Percentiles rank a stretch among this genome's conserved stretches.
phyloP scores from a whole-genome alignment of 2,888 invertebrate genomes.

The Gisinianus flammeolus region DNA sequence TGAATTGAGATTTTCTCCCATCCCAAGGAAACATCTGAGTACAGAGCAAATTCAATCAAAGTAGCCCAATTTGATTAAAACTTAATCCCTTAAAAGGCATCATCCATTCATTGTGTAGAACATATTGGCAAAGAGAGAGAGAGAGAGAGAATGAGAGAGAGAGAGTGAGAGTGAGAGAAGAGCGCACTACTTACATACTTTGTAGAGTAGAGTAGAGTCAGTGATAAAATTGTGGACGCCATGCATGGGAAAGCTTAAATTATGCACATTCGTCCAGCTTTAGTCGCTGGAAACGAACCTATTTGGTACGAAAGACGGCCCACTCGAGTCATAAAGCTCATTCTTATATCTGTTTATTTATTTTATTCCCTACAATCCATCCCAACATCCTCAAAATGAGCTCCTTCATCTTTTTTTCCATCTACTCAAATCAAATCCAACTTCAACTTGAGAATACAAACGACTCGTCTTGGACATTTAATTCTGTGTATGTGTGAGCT shows the following conservation, averaged over 20 bases:
- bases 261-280: conserved; percentile 31
- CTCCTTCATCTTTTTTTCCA: not conserved
- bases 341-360: not conserved
- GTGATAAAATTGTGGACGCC: conserved; percentile 20
- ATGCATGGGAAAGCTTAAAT: conserved; percentile 37
- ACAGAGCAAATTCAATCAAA: conserved; percentile 53
- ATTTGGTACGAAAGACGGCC: not conserved
- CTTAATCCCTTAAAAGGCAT: conserved; percentile 56
- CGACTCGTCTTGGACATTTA: too few relatives aligned
- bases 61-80: conserved; percentile 56
- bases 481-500: too few relatives aligned
- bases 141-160: too few relatives aligned
- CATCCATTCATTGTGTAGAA: conserved; percentile 33
- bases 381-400: not conserved
- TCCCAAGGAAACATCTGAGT: conserved; percentile 34
- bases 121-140: not conserved
- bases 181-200: not conserved
- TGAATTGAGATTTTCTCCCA: conserved; percentile 30
- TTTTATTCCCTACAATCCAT: not conserved
- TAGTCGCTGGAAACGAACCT: not conserved
- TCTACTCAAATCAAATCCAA: too few relatives aligned
- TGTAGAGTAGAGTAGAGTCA: not conserved
- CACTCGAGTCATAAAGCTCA: not conserved
- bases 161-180: not conserved
- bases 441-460: too few relatives aligned